Base-by-base conservation (phyloP, 1,140 invertebrate genomes). In the Magallana gigas region DNA sequence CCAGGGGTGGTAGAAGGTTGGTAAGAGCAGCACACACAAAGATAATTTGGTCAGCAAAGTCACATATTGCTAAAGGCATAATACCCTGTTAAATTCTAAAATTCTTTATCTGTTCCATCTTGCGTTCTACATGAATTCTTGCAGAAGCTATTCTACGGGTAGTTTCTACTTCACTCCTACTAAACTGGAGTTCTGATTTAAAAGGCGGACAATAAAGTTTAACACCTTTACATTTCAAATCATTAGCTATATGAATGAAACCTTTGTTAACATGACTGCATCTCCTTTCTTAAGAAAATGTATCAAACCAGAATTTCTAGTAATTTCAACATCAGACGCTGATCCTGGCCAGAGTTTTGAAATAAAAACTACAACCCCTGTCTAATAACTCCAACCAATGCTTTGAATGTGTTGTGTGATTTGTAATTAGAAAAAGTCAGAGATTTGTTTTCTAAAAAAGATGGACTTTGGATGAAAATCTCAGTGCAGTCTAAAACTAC, bases 401-500 rank as follows among this genome's bases (percentile, higher is more conserved):
- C 59, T 81, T 90, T 87, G 36, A 90, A 90, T 8, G 88, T 89
- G 18, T 90, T 88, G 68, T 88, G 86, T 9, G 87, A 88, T 56
- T 90, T 88, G 68, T 90, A 90, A 23, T 86, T 82, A n/a, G 90
- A 90, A 82, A 85, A 89, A 12, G 88, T 86, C 16, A 76, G 58
- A 2, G 14, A 57, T 68, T 88, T 56, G 56, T 84, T 88, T 23
- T 90, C 57, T 64, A 90, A 60, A 12, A 85, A 88, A 16, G 87
- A 90, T 58, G 88, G 86, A 56, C 71, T 90, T 48, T 90, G 84
- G 16, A 88, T 71, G 86, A 89, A 90, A 11, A 89, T 68, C 81
- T 90, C 90, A 71, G 88, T 89, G 59, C 88, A 89, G 36, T 90
- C 85, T 11, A 88, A 23, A 8, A 88, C 56, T 12, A 90, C 84